Evolutionary conservation across 2,797 vertebrate genomes (phyloP).

Genomic region (Forpus xanthops): DNA sequence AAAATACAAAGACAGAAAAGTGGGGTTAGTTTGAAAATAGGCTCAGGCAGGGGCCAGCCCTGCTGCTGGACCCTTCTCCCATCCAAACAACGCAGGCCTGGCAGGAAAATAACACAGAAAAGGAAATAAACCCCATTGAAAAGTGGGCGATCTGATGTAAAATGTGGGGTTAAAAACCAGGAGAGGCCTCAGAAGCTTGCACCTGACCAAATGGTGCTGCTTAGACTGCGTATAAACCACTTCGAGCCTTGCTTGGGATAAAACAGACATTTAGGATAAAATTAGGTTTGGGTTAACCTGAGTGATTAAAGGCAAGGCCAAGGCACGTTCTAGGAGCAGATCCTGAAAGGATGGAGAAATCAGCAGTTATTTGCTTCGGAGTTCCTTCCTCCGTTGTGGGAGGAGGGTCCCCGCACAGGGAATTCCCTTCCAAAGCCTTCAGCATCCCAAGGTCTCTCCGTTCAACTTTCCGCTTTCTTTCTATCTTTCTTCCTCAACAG

Average conservation of each 20-base stretch:
- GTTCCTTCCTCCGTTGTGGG: neutral
- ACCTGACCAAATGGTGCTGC: neutral
- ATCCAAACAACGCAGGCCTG: neutral
- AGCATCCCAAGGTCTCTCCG: neutral
- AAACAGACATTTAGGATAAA: neutral
- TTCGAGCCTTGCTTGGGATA: neutral
- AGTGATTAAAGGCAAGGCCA: neutral
- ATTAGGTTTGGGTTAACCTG: neutral
- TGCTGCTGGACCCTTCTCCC: neutral
- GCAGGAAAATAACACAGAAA: neutral
- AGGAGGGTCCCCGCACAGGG: neutral
- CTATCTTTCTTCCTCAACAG: neutral
- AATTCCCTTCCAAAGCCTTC: neutral
- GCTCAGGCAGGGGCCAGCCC: neutral
- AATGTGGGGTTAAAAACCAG: accelerated
- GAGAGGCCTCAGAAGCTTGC: neutral
- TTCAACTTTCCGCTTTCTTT: neutral
- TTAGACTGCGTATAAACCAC: neutral
- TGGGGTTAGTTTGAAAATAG: neutral
- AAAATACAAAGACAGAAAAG: neutral
- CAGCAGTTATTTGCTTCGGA: neutral
- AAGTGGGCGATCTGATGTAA: neutral
- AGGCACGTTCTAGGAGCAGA: neutral
- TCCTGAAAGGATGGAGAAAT: neutral
- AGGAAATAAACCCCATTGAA: neutral